Evolutionary conservation across 2,797 vertebrate genomes (phyloP).

Genomic region (Premnoplex brunnescens): DNA sequence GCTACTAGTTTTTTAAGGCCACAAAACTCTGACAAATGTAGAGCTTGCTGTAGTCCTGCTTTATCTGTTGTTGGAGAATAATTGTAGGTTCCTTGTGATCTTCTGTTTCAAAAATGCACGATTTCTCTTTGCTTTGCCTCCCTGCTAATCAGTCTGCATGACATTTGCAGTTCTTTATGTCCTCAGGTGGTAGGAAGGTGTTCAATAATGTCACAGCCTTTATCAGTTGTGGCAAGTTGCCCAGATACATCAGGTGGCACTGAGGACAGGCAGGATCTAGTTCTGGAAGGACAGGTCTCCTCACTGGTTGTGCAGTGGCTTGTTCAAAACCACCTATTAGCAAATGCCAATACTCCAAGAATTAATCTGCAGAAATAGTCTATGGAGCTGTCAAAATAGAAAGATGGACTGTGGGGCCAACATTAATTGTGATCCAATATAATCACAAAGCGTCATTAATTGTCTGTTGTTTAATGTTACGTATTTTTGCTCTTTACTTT

Average conservation of each 20-base stretch:
- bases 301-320: not conserved
- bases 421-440: slow-evolving; percentile 70
- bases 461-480: slow-evolving; percentile 69
- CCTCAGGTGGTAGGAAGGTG: not conserved
- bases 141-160: not conserved
- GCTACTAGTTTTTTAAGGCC: not conserved
- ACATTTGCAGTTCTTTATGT: slow-evolving; percentile 3
- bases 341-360: slow-evolving; percentile 26
- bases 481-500: slow-evolving; percentile 38
- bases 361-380: slow-evolving; percentile 57
- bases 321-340: not conserved
- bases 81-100: not conserved
- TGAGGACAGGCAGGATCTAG: not conserved
- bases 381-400: slow-evolving; percentile 59
- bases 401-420: slow-evolving; percentile 64
- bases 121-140: not conserved
- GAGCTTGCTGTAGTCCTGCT: not conserved
- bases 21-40: not conserved
- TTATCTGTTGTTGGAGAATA: not conserved
- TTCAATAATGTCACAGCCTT: slow-evolving; percentile 39
- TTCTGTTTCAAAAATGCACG: not conserved
- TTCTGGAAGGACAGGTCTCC: not conserved
- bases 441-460: slow-evolving; percentile 78
- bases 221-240: slow-evolving; percentile 25
- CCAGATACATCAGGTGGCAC: not conserved